These are phyloP conservation scores for Dolomedes plantarius DNA, from an alignment of 2,888 invertebrate genomes.

Conservation along the genomic window DNA sequence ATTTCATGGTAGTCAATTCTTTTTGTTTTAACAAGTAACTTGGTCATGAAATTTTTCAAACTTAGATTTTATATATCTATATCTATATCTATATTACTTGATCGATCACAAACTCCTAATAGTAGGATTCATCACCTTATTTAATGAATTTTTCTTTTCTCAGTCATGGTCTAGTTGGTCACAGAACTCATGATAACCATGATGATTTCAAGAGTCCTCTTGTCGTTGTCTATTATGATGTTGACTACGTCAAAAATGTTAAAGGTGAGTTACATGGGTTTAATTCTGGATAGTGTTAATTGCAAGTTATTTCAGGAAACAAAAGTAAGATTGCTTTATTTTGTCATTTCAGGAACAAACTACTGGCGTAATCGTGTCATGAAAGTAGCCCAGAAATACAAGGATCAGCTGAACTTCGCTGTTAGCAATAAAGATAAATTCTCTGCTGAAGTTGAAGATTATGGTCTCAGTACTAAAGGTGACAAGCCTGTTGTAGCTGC, in stretches of 20 bases:
- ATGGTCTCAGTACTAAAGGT: conserved; percentile 89
- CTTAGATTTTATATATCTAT: too few species aligned
- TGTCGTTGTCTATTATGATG: conserved; percentile 92
- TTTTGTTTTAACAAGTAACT: too few species aligned
- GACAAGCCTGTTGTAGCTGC: conserved; percentile 94
- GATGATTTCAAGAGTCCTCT: conserved; percentile 92
- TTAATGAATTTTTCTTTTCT: background rate
- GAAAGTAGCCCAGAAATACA: conserved; percentile 87
- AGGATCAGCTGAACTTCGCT: conserved; percentile 86
- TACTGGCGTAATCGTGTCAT: conserved; percentile 98
- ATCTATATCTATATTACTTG: too few species aligned
- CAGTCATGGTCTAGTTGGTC: conserved; percentile 94
- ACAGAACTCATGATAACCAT: conserved; percentile 89
- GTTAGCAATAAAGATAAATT: conserved; percentile 95
- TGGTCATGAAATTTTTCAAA: too few species aligned
- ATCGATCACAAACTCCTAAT: too few species aligned
- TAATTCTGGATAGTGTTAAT: background rate
- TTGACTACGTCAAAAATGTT: conserved; percentile 96
- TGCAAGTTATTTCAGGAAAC: too few species aligned
- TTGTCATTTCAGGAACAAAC: conserved; percentile 88
- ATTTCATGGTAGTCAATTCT: too few species aligned
- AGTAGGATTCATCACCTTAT: too few species aligned
- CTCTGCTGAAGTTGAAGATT: conserved; percentile 94
- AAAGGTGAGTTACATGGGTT: conserved; percentile 83
- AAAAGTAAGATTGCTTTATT: too few species aligned